A percentile compares a stretch with the other conserved stretches of the same genome.
Evolutionary conservation across 1,140 invertebrate genomes (phyloP).

Genomic region (Diabrotica undecimpunctata): DNA sequence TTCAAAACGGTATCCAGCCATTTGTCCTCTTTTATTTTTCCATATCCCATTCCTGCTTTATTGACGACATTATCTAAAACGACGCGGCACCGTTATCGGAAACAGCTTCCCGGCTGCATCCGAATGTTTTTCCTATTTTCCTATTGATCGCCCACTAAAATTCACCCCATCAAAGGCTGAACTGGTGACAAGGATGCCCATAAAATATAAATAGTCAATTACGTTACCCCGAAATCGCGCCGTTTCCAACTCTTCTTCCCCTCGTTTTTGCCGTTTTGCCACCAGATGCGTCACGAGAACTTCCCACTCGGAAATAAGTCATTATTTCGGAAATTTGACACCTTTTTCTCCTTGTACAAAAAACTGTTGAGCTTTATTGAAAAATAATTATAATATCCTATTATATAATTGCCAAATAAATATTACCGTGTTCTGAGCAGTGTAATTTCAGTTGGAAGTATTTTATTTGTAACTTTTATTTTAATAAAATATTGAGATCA

Average conservation of each 20-base stretch:
- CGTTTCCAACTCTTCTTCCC: background rate
- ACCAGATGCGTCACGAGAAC: background rate
- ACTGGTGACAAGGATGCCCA: background rate
- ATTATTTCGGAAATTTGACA: background rate
- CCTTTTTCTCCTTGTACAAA: too few relatives aligned
- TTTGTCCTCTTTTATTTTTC: slow-evolving; percentile 1
- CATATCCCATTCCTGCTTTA: background rate
- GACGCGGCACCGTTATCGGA: background rate
- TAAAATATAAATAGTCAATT: slow-evolving; percentile 3
- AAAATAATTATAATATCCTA: too few relatives aligned
- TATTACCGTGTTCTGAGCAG: too few relatives aligned
- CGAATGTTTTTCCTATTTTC: slow-evolving; percentile 2
- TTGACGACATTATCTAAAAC: background rate
- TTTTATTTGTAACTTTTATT: too few relatives aligned
- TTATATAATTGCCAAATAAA: too few relatives aligned
- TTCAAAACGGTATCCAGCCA: background rate
- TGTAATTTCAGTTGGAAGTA: too few relatives aligned
- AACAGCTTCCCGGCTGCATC: background rate
- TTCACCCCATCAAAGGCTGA: background rate
- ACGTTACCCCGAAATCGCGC: background rate
- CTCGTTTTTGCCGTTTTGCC: background rate
- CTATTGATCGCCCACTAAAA: background rate
- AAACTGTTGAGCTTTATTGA: too few relatives aligned
- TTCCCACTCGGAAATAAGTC: background rate
- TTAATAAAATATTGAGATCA: too few relatives aligned